Conservation (phyloP, 1,140 invertebrate genomes). For the Brachionus angularis region DNA sequence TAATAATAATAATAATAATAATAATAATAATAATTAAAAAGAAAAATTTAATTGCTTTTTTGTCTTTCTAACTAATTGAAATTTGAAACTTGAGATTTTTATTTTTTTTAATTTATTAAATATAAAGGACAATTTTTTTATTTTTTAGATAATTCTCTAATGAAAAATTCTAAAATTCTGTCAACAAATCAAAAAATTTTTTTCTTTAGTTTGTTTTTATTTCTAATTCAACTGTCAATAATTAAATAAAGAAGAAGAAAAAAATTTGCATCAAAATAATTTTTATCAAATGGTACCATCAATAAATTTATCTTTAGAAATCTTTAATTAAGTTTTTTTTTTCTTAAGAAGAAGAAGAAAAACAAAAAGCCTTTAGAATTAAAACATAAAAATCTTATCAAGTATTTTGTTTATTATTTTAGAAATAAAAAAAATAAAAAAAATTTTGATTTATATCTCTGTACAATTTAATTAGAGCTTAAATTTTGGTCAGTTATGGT, state of each 20-base stretch:
- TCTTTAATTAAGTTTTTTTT: conserved; percentile 41
- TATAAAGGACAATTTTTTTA: conserved; percentile 22
- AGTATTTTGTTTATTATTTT: conserved; percentile 13
- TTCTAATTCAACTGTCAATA: conserved; percentile 15
- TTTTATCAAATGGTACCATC: conserved; percentile 18
- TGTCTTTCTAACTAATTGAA: conserved; percentile 7
- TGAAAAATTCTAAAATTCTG: background rate
- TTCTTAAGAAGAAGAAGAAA: too few relatives aligned
- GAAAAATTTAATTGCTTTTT: conserved; percentile 41
- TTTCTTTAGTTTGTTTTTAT: background rate
- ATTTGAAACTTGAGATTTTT: conserved; percentile 27
- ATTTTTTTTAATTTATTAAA: too few relatives aligned
- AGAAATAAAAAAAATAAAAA: too few relatives aligned
- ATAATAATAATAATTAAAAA: conserved; percentile 16
- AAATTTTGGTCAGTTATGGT: conserved; percentile 4
- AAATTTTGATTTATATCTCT: conserved; percentile 42
- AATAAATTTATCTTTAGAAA: conserved; percentile 28
- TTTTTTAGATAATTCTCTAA: background rate
- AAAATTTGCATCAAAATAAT: conserved; percentile 8
- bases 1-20: too few relatives aligned
- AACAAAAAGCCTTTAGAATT: conserved; percentile 10
- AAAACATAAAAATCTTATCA: conserved; percentile 34
- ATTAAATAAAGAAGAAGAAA: background rate
- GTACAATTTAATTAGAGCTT: conserved; percentile 38
- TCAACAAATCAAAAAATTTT: too few relatives aligned